Evolutionary conservation across 2,888 invertebrate genomes (phyloP).

Genomic region (Acleris emargana): DNA sequence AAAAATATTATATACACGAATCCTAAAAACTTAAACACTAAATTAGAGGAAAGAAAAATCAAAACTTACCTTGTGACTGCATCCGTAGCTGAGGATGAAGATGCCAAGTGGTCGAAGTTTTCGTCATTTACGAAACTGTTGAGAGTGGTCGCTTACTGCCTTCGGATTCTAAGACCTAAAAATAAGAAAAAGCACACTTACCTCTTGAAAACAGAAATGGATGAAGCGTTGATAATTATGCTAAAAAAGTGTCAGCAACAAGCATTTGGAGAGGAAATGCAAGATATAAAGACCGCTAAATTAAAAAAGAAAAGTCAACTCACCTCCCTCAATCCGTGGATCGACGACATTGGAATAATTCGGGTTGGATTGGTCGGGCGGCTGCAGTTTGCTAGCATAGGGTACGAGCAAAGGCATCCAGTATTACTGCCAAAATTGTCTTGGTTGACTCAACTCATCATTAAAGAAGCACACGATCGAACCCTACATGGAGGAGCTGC

Average conservation of each 20-base stretch:
- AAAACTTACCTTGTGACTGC: neutral
- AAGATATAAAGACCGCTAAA: neutral
- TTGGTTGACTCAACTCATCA: neutral
- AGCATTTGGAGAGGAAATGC: conserved; percentile 1
- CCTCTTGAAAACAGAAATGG: conserved; percentile 10
- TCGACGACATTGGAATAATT: neutral
- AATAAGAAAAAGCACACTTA: conserved; percentile 4
- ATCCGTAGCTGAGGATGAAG: neutral
- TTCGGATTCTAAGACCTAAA: neutral
- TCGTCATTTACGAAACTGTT: neutral
- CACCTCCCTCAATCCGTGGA: conserved; percentile 3
- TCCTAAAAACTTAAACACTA: neutral
- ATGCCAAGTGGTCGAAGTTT: neutral
- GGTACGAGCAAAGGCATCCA: neutral
- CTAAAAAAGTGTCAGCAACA: conserved; percentile 1
- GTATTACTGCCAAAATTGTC: neutral
- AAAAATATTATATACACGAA: neutral
- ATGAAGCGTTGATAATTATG: conserved; percentile 10
- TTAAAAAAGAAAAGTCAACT: neutral
- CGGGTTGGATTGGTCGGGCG: neutral
- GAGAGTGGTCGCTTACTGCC: conserved; percentile 7
- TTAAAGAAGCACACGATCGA: neutral
- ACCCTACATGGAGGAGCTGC: neutral
- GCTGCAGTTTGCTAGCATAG: neutral
- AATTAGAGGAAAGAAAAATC: conserved; percentile 1